Evolutionary conservation across 2,797 vertebrate genomes (phyloP).

Genomic region (Clarias laeviceps): DNA sequence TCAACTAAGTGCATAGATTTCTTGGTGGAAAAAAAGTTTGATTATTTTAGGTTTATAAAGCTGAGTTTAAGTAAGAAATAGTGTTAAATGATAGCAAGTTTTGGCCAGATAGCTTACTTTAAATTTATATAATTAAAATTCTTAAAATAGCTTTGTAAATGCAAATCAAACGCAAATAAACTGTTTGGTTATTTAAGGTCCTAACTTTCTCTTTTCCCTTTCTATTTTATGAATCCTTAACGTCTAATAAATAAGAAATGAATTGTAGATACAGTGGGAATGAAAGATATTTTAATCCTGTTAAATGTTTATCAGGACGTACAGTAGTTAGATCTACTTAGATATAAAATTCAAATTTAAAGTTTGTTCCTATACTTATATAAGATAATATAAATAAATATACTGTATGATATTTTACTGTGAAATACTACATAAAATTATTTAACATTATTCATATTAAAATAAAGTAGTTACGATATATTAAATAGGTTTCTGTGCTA

Average conservation of each 20-base stretch:
- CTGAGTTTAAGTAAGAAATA: no score
- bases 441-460: neutral
- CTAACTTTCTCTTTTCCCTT: neutral
- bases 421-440: neutral
- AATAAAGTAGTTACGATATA: neutral
- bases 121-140: neutral
- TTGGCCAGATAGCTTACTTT: neutral
- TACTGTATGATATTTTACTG: neutral
- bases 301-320: neutral
- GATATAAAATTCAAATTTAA: no score
- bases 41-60: neutral
- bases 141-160: neutral
- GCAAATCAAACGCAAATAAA: neutral
- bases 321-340: neutral
- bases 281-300: neutral
- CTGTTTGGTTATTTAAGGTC: neutral
- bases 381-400: no score
- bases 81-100: neutral
- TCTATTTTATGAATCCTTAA: neutral
- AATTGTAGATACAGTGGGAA: neutral
- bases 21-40: neutral
- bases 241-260: neutral
- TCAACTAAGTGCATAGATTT: neutral
- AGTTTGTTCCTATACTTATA: neutral
- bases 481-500: neutral